Evolutionary conservation across 2,888 invertebrate genomes (phyloP).

Genomic region (Auanema freiburgensis): DNA sequence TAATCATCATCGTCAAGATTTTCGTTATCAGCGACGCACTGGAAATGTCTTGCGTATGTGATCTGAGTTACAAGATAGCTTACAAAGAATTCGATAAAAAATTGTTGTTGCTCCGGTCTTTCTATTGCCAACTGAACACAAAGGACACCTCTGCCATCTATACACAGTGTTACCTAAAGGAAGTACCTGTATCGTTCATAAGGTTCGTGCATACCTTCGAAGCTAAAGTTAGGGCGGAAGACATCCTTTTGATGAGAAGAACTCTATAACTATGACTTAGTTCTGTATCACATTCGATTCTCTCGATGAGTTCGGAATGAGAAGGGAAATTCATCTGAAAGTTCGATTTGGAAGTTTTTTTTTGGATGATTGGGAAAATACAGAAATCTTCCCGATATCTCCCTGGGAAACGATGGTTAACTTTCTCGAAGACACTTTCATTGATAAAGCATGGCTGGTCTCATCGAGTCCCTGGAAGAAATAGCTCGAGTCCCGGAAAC

Average conservation of each 20-base stretch:
- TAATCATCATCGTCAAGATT: not conserved
- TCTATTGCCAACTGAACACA: slow-evolving; percentile 34
- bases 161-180: slow-evolving; percentile 31
- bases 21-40: slow-evolving; percentile 12
- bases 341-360: no score
- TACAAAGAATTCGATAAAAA: slow-evolving; percentile 34
- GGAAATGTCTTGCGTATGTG: not conserved
- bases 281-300: not conserved
- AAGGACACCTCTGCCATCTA: slow-evolving; percentile 33
- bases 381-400: slow-evolving; percentile 11
- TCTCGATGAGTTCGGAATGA: slow-evolving; percentile 6
- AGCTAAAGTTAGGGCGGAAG: slow-evolving; percentile 13
- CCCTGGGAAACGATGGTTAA: slow-evolving; percentile 14
- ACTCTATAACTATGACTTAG: slow-evolving; percentile 16
- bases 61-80: not conserved
- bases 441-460: not conserved
- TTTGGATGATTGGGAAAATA: no score
- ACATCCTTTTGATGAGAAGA: slow-evolving; percentile 26
- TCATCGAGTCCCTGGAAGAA: slow-evolving; percentile 6
- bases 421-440: slow-evolving; percentile 1
- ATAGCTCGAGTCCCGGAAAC: no score
- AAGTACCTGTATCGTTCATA: not conserved
- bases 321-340: slow-evolving; percentile 3
- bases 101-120: slow-evolving; percentile 24
- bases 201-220: slow-evolving; percentile 16